Evolutionary conservation across 2,888 invertebrate species (phyloP).

Genomic region (Cephus runcator): DNA sequence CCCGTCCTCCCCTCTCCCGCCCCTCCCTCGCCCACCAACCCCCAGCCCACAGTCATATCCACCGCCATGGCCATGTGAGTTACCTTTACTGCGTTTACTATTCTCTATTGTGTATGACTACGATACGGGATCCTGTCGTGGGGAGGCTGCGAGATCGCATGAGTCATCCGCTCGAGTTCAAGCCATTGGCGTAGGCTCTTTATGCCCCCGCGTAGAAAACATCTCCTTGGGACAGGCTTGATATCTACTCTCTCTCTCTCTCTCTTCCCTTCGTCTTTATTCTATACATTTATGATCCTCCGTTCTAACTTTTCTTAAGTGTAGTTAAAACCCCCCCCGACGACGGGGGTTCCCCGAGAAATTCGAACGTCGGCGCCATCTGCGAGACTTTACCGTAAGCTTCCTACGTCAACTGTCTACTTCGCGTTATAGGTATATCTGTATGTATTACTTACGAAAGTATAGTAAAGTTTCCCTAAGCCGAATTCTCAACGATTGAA

Average conservation of each 20-base stretch:
- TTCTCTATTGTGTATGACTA: slow-evolving; percentile 46
- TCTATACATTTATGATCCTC: too few relatives aligned
- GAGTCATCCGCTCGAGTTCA: slow-evolving; percentile 42
- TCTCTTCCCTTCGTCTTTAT: not conserved
- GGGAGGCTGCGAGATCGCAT: slow-evolving; percentile 49
- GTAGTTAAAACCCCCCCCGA: too few relatives aligned
- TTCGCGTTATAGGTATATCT: too few relatives aligned
- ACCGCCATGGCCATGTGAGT: slow-evolving; percentile 40
- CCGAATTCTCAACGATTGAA: too few relatives aligned
- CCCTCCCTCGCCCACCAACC: not conserved
- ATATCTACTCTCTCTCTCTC: not conserved
- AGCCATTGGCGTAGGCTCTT: slow-evolving; percentile 19
- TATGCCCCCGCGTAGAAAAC: not conserved
- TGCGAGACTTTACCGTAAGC: too few relatives aligned
- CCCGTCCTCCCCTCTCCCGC: not conserved
- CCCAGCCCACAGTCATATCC: slow-evolving; percentile 14
- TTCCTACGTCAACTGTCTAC: too few relatives aligned
- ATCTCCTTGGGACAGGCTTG: not conserved
- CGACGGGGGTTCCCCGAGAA: too few relatives aligned
- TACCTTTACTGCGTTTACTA: slow-evolving; percentile 55
- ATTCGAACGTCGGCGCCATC: too few relatives aligned
- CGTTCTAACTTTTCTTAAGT: too few relatives aligned
- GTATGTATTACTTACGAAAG: too few relatives aligned
- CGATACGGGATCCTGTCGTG: slow-evolving; percentile 40
- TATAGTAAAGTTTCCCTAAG: too few relatives aligned